Evolutionary conservation across 2,797 vertebrate species (phyloP), one percentile per base, ranked within the genome.

Genomic region (Thamnophis elegans): DNA sequence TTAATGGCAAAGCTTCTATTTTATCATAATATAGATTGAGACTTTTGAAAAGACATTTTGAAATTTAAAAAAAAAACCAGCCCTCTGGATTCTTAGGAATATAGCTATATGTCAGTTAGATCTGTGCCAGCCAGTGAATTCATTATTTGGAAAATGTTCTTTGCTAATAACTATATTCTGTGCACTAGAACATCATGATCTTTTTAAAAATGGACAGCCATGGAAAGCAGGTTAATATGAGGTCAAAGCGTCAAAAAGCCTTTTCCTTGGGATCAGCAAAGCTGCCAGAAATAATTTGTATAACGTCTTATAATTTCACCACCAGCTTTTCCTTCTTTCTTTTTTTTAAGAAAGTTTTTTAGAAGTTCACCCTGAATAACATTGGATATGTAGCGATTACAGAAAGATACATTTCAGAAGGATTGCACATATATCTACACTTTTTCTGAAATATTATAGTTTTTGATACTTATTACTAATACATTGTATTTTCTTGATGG

Each of bases 281-380:
- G n/a, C 82, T 94, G 91, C 90, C 95, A 95, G 9, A 53, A 93
- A 65, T 91, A 65, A 94, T 94, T 93, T 94, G 1, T 95, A 36
- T 25, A 78, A 89, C 25, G 22, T 90, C 53, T 93, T 7, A 91
- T 90, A 96, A 95, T 95, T 92, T 93, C 92, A 95, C 32, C 55
- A 92, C 26, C 7, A 93, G 89, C 1, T 51, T 60, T 47, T 51
- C 42, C 53, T 47, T 60, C 59, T 60, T 26, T 26, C 59, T 28
- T 85, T 51, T 54, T n/a, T 87, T 47, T 25, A 42, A 59, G n/a
- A 54, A 55, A 36, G 51, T 4, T 42, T 92, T 92, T 85, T 85
- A 6, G 78, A 93, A 92, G 28, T 82, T 53, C 2, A 73, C 5
- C 4, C 13, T 47, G 10, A 93, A n/a, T 59, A 90, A 6, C 1